phyloP scores from a whole-genome alignment of 2,888 invertebrate species.

The Drosophila nigritarsus region DNA sequence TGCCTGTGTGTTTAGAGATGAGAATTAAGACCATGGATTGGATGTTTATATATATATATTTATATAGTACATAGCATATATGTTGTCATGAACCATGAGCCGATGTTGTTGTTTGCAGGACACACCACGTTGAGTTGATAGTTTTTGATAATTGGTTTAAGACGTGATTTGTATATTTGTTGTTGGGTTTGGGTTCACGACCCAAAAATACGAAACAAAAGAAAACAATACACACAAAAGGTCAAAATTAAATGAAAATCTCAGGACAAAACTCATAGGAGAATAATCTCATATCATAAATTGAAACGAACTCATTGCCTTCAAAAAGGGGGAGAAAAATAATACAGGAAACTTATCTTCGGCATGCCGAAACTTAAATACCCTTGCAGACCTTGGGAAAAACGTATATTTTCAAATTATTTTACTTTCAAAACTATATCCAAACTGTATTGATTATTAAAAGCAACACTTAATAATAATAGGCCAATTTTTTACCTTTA shows the following conservation, averaged over 20 bases:
- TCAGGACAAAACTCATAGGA: neutral
- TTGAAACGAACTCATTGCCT: slow-evolving; percentile 11
- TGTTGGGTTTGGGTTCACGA: slow-evolving; percentile 13
- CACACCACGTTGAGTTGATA: slow-evolving; percentile 34
- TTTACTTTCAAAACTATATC: neutral
- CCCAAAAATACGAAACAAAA: slow-evolving; percentile 52
- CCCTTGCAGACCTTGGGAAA: neutral
- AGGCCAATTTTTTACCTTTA: too few species aligned
- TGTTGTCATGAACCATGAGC: slow-evolving; percentile 71
- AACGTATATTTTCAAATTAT: neutral
- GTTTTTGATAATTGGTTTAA: slow-evolving; percentile 29
- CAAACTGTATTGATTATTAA: neutral
- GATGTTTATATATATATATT: slow-evolving; percentile 19
- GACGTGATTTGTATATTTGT: slow-evolving; percentile 32
- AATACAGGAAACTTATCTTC: neutral
- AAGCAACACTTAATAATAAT: neutral
- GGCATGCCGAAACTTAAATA: neutral
- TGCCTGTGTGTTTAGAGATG: slow-evolving; percentile 86
- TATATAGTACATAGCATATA: slow-evolving; percentile 15
- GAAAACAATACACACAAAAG: slow-evolving; percentile 40
- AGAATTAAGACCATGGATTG: slow-evolving; percentile 61
- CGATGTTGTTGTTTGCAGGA: slow-evolving; percentile 51
- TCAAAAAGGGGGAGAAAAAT: neutral
- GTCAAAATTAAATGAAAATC: slow-evolving; percentile 31
- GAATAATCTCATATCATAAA: neutral